A percentile compares a stretch with the other conserved stretches of the same genome.
These are phyloP conservation scores for Camponotus floridanus DNA, from an alignment of 1,140 invertebrate genomes.

Conservation along the genomic window DNA sequence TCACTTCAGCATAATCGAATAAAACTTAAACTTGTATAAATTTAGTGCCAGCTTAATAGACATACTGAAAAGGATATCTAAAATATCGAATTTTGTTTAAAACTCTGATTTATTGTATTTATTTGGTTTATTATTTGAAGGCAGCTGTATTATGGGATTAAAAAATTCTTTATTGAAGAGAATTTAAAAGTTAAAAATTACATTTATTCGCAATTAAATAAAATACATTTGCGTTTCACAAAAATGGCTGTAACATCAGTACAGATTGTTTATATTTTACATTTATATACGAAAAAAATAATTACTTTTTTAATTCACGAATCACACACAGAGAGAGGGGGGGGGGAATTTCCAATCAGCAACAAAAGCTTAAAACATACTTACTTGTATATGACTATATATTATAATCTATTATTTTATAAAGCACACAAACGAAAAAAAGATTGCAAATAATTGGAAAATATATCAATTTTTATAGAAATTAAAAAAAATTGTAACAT, in stretches of 20 bases:
- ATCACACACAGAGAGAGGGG: not conserved
- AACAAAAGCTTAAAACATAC: not conserved
- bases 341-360: not conserved
- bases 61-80: not conserved
- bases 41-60: no score
- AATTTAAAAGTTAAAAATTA: constrained; percentile 3
- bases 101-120: constrained; percentile 13
- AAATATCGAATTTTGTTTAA: constrained; percentile 36
- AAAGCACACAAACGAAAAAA: constrained; percentile 36
- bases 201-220: not conserved
- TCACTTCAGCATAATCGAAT: no score
- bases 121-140: constrained; percentile 16
- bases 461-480: constrained; percentile 20
- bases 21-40: no score
- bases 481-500: not conserved
- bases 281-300: constrained; percentile 17
- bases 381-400: constrained; percentile 4
- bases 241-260: not conserved
- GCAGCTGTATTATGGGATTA: not conserved
- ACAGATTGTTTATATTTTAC: not conserved
- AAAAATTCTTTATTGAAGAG: not conserved
- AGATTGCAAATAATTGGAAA: constrained; percentile 14
- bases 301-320: not conserved
- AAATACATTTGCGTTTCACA: not conserved
- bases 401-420: constrained; percentile 21